Evolutionary conservation across 2,113 vertebrate genomes (phyloP), one percentile per base, ranked within the genome.

Genomic region (Mustela lutreola): DNA sequence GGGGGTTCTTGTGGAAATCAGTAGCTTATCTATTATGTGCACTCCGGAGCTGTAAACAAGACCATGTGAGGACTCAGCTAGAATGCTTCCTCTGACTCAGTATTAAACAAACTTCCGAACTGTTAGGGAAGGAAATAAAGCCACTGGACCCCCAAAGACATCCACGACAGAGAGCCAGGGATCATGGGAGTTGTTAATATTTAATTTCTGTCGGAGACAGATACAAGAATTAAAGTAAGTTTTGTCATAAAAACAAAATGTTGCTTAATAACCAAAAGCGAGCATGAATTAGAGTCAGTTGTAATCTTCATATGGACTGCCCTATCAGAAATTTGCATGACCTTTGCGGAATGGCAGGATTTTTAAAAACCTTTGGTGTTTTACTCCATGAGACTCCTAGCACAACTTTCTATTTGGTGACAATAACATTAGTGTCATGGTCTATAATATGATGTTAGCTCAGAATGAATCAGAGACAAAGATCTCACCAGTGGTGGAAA

Each of bases 61-160:
- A 85, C 94, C 97, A 95, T 97, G 97, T 97, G 98, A 98, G 96
- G 86, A 84, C 96, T 97, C 97, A 98, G 96, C 96, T 83, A 97
- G 73, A 97, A 97, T 75, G 50, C 90, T 98, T 98, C 98, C 98
- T 98, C 97, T 98, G 98, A 98, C 92, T 98, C 98, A 98, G 90
- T 96, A 96, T 97, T 97, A 96, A 97, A 94, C 94, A 98, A 97
- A 97, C 97, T 97, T 97, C 97, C 88, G 58, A 98, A 95, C 81
- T 39, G 84, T 73, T 92, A 92, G 86, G 90, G 76, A 97, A 97
- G 97, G 97, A 98, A 98, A 94, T 85, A 95, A 89, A 95, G 84
- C 92, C 83, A 85, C 60, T 53, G 60, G 73, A 91, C 95, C 75
- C 58, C 58, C 16, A 58, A 95, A 97, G 92, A 96, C 88, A 93